Evolutionary conservation across 2,113 vertebrate species (phyloP), one percentile per base, ranked within the genome.

Genomic region (Archocentrus centrarchus): DNA sequence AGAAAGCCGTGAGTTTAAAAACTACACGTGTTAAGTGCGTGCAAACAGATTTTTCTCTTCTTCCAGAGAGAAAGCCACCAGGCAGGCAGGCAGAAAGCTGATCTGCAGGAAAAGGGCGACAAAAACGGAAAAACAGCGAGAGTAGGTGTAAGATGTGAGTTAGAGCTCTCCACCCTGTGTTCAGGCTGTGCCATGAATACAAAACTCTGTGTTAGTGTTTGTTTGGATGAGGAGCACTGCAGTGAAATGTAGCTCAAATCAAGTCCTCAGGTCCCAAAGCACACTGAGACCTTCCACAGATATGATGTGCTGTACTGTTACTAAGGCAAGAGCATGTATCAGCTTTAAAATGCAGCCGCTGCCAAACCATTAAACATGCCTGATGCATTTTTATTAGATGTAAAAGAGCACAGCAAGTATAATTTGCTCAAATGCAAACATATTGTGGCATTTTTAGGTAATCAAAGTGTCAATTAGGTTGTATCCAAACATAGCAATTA

Each of bases 221-320:
- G 77, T 83, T 82, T 89, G 76, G 70, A 50, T 70, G 84, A 86
- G 76, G 59, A 81, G 78, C 85, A 68, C 80, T 91, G 89, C 88
- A 53, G 82, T 73, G 75, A 90, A 79, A 88, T 27, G 30, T 39
- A 35, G 60, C 77, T 75, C 73, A 84, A 80, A 76, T 62, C 62
- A 89, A 82, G 32, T 70, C 61, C 78, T 35, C 76, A 17, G 22
- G 82, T 68, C 76, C 85, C 53, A 47, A 6, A 82, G 84, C 59
- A 75, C 60, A 79, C 35, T 37, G n/a, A 79, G 63, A 70, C 78
- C 73, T 27, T 17, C 78, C 30, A 55, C 60, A 44, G 81, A 84
- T 55, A 63, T 17, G 59, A 87, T n/a, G 15, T 55, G 37, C 2
- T 37, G 80, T 50, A 44, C 32, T 30, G 13, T 39, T 22, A 7